These are phyloP conservation scores for Thelaira solivaga DNA, from an alignment of 2,888 invertebrate genomes.

Conservation along the genomic window DNA sequence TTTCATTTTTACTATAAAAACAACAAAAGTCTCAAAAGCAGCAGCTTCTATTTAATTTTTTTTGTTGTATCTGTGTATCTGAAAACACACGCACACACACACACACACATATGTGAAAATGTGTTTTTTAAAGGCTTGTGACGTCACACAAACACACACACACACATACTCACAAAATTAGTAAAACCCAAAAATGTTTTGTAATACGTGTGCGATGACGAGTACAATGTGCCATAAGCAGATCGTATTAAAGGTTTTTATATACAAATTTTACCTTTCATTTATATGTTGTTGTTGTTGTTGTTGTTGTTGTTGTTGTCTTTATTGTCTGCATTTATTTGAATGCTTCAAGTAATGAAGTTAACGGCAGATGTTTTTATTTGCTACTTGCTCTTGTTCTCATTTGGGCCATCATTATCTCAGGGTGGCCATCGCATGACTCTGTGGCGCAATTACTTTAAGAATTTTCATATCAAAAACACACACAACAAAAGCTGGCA, in stretches of 20 bases:
- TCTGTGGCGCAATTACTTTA: neutral
- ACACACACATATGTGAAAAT: neutral
- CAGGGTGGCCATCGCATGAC: constrained; percentile 17
- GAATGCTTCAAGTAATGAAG: constrained; percentile 54
- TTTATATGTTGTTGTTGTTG: neutral
- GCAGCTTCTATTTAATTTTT: constrained; percentile 46
- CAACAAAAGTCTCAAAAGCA: constrained; percentile 39
- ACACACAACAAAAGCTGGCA: neutral
- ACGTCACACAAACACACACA: constrained; percentile 46
- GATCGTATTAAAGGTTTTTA: constrained; percentile 60
- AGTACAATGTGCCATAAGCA: constrained; percentile 59
- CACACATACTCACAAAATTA: constrained; percentile 31
- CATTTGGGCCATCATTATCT: constrained; percentile 38
- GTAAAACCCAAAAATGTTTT: constrained; percentile 34
- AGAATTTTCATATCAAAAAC: too few relatives aligned
- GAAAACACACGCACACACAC: constrained; percentile 14
- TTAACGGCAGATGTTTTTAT: constrained; percentile 62
- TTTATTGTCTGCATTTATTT: constrained; percentile 15
- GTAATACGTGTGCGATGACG: neutral
- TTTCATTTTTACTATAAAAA: constrained; percentile 29
- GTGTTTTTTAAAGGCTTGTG: constrained; percentile 18
- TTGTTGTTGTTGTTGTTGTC: neutral
- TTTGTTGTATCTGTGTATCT: neutral
- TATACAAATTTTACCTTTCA: too few relatives aligned
- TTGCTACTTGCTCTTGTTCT: constrained; percentile 52